These are phyloP conservation scores for Alosa sapidissima DNA, from an alignment of 2,797 vertebrate species.

Conservation along the genomic window DNA sequence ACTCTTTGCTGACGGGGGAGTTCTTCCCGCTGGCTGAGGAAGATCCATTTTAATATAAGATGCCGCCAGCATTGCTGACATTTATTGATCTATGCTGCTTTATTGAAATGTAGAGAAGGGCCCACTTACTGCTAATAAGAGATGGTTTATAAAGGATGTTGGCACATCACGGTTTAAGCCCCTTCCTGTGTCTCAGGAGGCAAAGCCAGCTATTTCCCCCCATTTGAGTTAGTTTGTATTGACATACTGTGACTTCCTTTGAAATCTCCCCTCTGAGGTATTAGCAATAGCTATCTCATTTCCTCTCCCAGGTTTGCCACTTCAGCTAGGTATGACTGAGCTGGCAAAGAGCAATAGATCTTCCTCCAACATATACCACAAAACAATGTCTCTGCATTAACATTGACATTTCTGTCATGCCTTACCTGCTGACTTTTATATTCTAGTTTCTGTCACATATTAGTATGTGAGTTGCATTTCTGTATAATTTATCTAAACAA, in stretches of 20 bases:
- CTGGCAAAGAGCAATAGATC: neutral
- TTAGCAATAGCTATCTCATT: conserved; percentile 19
- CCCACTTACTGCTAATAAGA: conserved; percentile 53
- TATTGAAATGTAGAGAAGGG: conserved; percentile 56
- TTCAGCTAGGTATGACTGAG: conserved; percentile 4
- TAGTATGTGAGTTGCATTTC: neutral
- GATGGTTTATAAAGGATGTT: conserved; percentile 52
- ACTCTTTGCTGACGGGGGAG: conserved; percentile 48
- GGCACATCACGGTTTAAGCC: conserved; percentile 36
- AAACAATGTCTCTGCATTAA: neutral
- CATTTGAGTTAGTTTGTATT: conserved; percentile 29
- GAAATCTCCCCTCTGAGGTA: conserved; percentile 15
- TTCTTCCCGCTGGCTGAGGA: conserved; percentile 36
- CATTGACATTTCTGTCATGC: neutral
- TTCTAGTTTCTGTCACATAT: neutral
- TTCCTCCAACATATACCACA: neutral
- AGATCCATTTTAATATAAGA: conserved; percentile 55
- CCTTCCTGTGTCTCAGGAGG: conserved; percentile 1
- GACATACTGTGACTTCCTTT: conserved; percentile 22
- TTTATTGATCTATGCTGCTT: conserved; percentile 56
- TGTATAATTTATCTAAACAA: neutral
- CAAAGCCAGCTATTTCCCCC: conserved; percentile 27
- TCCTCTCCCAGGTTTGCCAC: neutral
- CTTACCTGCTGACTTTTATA: neutral
- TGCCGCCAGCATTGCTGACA: conserved; percentile 49